Evolutionary conservation across 2,888 invertebrate species (phyloP).

Genomic region (Parnassius apollo): DNA sequence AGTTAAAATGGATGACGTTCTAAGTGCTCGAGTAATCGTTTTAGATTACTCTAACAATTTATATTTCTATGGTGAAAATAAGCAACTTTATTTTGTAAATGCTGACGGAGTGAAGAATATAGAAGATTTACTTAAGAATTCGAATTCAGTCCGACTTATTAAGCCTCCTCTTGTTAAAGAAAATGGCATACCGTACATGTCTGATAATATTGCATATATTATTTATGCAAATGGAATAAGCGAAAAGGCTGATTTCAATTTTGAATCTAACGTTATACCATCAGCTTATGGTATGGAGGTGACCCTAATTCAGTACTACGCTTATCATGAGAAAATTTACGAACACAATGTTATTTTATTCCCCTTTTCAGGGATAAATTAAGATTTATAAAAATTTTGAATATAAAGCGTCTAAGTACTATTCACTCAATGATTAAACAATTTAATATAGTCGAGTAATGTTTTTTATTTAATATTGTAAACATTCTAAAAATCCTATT

Average conservation of each 20-base stretch:
- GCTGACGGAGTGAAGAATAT: conserved; percentile 40
- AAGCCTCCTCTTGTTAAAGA: conserved; percentile 46
- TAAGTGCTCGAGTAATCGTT: conserved; percentile 25
- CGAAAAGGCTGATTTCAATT: conserved; percentile 36
- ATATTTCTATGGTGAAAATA: conserved; percentile 27
- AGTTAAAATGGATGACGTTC: conserved; percentile 17
- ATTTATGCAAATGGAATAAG: conserved; percentile 46
- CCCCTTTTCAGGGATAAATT: conserved; percentile 28
- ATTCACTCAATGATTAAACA: conserved; percentile 40
- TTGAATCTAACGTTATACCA: conserved; percentile 39
- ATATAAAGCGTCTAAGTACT: conserved; percentile 33
- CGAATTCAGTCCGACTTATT: conserved; percentile 39
- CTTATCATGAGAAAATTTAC: conserved; percentile 56
- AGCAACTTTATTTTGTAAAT: conserved; percentile 24
- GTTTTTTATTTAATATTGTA: too few species aligned
- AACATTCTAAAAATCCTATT: too few species aligned
- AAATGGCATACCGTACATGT: conserved; percentile 42
- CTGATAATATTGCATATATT: conserved; percentile 43
- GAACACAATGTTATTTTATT: conserved; percentile 46
- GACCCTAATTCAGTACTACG: conserved; percentile 51
- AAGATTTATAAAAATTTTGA: conserved; percentile 39
- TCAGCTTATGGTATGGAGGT: conserved; percentile 51
- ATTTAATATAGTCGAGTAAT: too few species aligned
- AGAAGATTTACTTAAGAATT: conserved; percentile 44
- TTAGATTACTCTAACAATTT: conserved; percentile 28